Base-by-base conservation (phyloP, 2,113 vertebrate genomes). In the Tachysurus vachellii region DNA sequence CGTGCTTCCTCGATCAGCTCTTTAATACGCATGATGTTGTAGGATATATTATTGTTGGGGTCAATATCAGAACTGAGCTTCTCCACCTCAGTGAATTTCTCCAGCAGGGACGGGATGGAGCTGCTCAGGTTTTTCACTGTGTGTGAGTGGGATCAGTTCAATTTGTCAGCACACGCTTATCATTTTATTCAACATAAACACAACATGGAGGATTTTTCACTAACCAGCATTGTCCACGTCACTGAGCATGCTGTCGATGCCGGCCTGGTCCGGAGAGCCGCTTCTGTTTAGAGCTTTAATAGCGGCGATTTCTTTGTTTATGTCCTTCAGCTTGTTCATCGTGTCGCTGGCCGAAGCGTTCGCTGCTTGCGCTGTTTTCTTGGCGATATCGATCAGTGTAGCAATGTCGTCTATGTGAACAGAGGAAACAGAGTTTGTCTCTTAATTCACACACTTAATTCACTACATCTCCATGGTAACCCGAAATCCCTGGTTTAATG, bases 1-100 rank as follows among this genome's bases (percentile, higher is more conserved):
- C 98, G 95, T 9, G 98, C 98, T 83, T 97, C 95, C 89, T 97
- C 96, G 82, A 99, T 99, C 61, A 99, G 95, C 53, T 98, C 97
- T 88, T 99, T 96, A 82, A 99, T 96, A 62, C 95, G 96, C 89
- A 96, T 95, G 84, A 99, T 94, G 0, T 97, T 98, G 62, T 97
- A 96, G 11, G 98, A 96, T 86, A 99, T 95, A 90, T 98, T 99
- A 91, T 87, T 94, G 68, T 95, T 73, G 10, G 96, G 94, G 61
- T 95, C 90, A 28, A 97, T 88, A 88, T 97, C 92, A 17, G 96
- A 94, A 86, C 95, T 97, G 90, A 99, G 95, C 79, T 93, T 95
- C 89, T 97, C 94, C 13, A 99, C 95, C 90, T 96, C 96, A 77
- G 92, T 94, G 91, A 99, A 96, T 90, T 98, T 96, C 84, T 95